Evolutionary conservation across 2,113 vertebrate genomes (phyloP).

Genomic region (Neotoma lepida): DNA sequence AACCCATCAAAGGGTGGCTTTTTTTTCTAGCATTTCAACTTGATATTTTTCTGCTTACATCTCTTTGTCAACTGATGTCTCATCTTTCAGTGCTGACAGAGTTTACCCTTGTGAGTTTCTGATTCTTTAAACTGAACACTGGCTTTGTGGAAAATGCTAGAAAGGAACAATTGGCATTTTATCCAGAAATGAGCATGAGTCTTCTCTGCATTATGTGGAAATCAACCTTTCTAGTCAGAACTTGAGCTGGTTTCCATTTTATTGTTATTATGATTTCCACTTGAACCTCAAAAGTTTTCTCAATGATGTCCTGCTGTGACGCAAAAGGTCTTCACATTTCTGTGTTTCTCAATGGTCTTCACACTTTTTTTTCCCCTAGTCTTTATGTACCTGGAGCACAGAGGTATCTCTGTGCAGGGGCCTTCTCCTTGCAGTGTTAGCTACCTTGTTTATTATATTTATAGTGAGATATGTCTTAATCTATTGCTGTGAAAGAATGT

Average conservation of each 20-base stretch:
- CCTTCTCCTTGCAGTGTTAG: neutral
- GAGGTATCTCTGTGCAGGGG: accelerated
- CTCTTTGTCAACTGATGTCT: neutral
- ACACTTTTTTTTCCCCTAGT: neutral
- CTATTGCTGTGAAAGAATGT: neutral
- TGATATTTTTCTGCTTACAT: neutral
- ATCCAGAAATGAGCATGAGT: neutral
- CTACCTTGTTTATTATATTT: neutral
- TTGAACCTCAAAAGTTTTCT: neutral
- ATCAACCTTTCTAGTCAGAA: neutral
- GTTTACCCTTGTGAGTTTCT: neutral
- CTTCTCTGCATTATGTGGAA: neutral
- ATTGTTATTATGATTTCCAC: neutral
- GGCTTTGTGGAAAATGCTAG: neutral
- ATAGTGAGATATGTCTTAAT: neutral
- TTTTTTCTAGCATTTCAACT: neutral
- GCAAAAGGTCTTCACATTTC: neutral
- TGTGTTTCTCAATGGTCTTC: neutral
- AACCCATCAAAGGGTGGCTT: neutral
- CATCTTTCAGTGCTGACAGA: neutral
- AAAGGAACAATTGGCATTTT: neutral
- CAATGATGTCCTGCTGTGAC: neutral
- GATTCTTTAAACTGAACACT: neutral
- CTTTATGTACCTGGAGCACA: neutral
- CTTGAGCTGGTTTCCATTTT: neutral